Evolutionary conservation across 2,797 vertebrate species (phyloP).

Genomic region (Tachyglossus aculeatus): DNA sequence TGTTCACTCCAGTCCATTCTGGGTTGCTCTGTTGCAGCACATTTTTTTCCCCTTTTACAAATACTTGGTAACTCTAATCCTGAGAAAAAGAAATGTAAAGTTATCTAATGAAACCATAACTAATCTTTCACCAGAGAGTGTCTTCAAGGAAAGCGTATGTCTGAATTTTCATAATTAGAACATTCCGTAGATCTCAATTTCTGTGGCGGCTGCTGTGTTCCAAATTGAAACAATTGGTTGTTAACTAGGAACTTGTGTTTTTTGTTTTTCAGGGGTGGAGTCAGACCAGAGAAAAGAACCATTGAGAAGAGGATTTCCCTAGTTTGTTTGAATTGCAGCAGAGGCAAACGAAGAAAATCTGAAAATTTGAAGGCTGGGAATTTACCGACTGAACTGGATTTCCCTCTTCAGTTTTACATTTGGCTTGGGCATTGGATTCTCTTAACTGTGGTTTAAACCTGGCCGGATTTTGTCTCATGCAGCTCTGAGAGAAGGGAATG

Average conservation of each 20-base stretch:
- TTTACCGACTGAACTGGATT: conserved; percentile 11
- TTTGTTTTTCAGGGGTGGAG: conserved; percentile 57
- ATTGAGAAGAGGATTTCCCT: conserved; percentile 38
- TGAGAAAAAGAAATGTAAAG: too few relatives aligned
- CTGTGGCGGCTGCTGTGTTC: neutral
- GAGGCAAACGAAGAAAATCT: conserved; percentile 20
- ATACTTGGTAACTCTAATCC: too few relatives aligned
- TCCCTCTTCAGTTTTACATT: conserved; percentile 17
- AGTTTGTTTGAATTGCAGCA: conserved; percentile 45
- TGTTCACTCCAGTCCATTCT: too few relatives aligned
- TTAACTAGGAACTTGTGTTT: conserved; percentile 30
- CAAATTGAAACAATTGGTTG: neutral
- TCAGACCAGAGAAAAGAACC: conserved; percentile 40
- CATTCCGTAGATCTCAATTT: too few relatives aligned
- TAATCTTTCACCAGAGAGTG: too few relatives aligned
- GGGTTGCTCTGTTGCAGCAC: too few relatives aligned
- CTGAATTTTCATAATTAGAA: too few relatives aligned
- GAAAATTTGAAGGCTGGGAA: conserved; percentile 24
- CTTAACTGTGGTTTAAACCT: neutral
- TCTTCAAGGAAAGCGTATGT: too few relatives aligned
- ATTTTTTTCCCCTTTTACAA: too few relatives aligned
- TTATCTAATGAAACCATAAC: too few relatives aligned
- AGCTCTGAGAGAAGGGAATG: conserved; percentile 74
- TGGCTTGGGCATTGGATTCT: neutral
- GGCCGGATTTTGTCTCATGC: conserved; percentile 67